phyloP scores from a whole-genome alignment of 2,888 invertebrate species.

The Ryuthela nishihirai region DNA sequence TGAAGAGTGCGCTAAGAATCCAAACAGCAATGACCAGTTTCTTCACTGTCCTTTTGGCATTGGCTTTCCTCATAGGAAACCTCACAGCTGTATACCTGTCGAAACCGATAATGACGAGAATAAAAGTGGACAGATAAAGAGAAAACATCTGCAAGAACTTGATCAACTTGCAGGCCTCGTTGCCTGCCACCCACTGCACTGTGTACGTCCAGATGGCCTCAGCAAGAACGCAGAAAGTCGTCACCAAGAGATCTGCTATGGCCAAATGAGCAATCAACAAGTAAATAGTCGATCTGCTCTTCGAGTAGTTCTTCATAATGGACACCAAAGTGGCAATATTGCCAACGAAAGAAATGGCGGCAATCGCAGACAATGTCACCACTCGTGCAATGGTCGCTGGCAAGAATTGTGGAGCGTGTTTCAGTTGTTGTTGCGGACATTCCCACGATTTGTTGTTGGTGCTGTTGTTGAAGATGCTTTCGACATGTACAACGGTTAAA shows the following conservation, averaged over 20 bases:
- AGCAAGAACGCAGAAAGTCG: slow-evolving; percentile 72
- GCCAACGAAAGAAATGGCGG: slow-evolving; percentile 66
- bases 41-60: slow-evolving; percentile 63
- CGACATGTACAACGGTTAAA: no score
- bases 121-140: slow-evolving; percentile 74
- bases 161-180: slow-evolving; percentile 70
- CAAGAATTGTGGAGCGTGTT: slow-evolving; percentile 62
- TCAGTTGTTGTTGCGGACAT: not conserved
- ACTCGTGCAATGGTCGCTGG: slow-evolving; percentile 62
- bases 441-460: no score
- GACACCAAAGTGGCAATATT: slow-evolving; percentile 73
- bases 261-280: slow-evolving; percentile 74
- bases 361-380: slow-evolving; percentile 65
- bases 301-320: slow-evolving; percentile 61
- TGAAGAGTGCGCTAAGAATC: slow-evolving; percentile 65
- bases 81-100: slow-evolving; percentile 72
- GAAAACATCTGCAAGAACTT: slow-evolving; percentile 78
- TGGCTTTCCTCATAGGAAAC: slow-evolving; percentile 68
- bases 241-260: slow-evolving; percentile 77
- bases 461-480: no score
- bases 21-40: slow-evolving; percentile 67
- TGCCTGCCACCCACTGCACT: slow-evolving; percentile 75
- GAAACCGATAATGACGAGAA: slow-evolving; percentile 73
- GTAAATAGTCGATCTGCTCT: slow-evolving; percentile 55
- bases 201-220: slow-evolving; percentile 74